Conservation (phyloP, 2,888 invertebrate genomes). For the Aplocera efformata region DNA sequence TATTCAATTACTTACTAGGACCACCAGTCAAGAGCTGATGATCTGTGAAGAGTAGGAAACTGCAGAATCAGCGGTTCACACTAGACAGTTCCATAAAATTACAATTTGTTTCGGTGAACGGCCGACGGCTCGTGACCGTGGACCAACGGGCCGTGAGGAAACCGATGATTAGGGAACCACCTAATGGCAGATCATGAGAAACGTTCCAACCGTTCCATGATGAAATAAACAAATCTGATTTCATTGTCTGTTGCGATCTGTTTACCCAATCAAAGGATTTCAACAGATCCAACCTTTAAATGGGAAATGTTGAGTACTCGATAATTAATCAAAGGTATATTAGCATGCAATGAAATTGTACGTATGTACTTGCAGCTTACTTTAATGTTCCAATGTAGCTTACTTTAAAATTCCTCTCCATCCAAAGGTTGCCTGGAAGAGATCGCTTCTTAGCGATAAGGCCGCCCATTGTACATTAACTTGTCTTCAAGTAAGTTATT, state of each 20-base stretch:
- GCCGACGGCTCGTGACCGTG: constrained; percentile 57
- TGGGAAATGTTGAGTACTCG: constrained; percentile 1
- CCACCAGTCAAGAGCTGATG: constrained; percentile 29
- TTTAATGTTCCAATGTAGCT: too few relatives aligned
- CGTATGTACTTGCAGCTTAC: too few relatives aligned
- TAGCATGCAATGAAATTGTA: too few relatives aligned
- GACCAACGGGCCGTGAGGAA: constrained; percentile 32
- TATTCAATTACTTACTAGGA: background rate
- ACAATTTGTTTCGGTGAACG: constrained; percentile 57
- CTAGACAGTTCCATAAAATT: constrained; percentile 51
- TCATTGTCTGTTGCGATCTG: constrained; percentile 19
- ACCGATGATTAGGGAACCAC: constrained; percentile 24
- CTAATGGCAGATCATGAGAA: constrained; percentile 28
- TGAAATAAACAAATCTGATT: constrained; percentile 22
- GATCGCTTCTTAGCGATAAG: too few relatives aligned
- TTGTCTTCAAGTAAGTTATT: too few relatives aligned
- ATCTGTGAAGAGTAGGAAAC: constrained; percentile 22
- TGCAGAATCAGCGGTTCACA: constrained; percentile 34
- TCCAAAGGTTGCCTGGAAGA: too few relatives aligned
- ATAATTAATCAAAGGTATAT: too few relatives aligned
- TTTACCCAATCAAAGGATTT: constrained; percentile 22
- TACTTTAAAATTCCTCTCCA: too few relatives aligned
- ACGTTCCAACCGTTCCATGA: constrained; percentile 12
- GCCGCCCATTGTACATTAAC: too few relatives aligned
- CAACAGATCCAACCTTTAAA: constrained; percentile 18